Percentiles rank a stretch among this genome's conserved stretches.
These are phyloP conservation scores for Mesoligia furuncula DNA, from an alignment of 2,888 invertebrate genomes.

Conservation along the genomic window DNA sequence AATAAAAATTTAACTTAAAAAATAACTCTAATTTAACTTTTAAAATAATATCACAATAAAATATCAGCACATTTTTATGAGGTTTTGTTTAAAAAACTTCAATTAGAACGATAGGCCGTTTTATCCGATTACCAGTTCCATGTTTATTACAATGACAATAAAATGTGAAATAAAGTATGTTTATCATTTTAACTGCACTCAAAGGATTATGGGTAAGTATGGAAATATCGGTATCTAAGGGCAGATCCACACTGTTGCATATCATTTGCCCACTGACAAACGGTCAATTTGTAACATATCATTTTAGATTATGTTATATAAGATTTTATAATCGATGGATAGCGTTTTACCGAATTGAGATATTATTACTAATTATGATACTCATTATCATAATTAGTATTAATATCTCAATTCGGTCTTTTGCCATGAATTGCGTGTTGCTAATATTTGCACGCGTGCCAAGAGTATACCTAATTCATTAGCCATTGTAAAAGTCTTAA, in stretches of 20 bases:
- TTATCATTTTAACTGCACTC: conserved; percentile 67
- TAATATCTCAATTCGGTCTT: too few species aligned
- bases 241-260: conserved; percentile 28
- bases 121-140: conserved; percentile 41
- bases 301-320: conserved; percentile 3
- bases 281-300: background rate
- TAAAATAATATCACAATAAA: conserved; percentile 48
- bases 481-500: background rate
- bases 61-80: conserved; percentile 48
- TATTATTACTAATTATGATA: conserved; percentile 41
- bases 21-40: conserved; percentile 20
- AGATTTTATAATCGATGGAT: conserved; percentile 15
- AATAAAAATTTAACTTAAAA: conserved; percentile 28
- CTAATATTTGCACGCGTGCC: conserved; percentile 20
- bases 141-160: conserved; percentile 60
- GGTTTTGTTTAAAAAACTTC: conserved; percentile 22
- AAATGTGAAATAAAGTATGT: conserved; percentile 55
- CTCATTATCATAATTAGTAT: too few species aligned
- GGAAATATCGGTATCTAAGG: conserved; percentile 55
- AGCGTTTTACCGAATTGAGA: background rate
- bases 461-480: background rate
- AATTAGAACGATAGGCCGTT: conserved; percentile 17
- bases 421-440: conserved; percentile 8
- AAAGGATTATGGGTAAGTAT: conserved; percentile 51
- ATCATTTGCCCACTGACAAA: background rate